phyloP scores from a whole-genome alignment of 2,888 invertebrate species.

The Leptothorax acervorum region DNA sequence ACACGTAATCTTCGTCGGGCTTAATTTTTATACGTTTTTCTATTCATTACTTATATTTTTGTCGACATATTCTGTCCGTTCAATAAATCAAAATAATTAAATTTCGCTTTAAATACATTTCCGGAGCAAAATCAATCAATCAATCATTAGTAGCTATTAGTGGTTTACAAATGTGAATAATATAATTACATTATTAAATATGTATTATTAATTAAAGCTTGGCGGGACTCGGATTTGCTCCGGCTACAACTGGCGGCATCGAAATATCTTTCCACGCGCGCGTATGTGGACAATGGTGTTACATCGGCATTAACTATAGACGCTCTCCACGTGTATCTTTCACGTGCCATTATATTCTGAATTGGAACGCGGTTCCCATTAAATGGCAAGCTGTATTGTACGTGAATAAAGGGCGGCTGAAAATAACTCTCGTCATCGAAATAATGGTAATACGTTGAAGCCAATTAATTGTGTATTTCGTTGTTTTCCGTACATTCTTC shows the following conservation, averaged over 20 bases:
- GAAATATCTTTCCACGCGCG: slow-evolving; percentile 28
- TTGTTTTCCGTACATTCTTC: not conserved
- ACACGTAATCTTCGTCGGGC: not conserved
- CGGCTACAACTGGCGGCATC: not conserved
- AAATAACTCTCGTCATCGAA: slow-evolving; percentile 38
- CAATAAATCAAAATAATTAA: slow-evolving; percentile 6
- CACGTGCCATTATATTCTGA: slow-evolving; percentile 34
- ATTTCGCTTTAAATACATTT: not conserved
- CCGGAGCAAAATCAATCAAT: not conserved
- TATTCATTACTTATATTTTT: not conserved
- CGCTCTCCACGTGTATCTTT: slow-evolving; percentile 44
- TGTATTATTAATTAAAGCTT: slow-evolving; percentile 33
- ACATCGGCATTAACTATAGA: slow-evolving; percentile 12
- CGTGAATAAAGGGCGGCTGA: slow-evolving; percentile 12
- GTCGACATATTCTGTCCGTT: not conserved
- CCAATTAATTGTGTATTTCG: slow-evolving; percentile 19
- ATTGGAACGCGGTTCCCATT: slow-evolving; percentile 10
- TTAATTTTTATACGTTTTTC: not conserved
- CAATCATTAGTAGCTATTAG: slow-evolving; percentile 6
- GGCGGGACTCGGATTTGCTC: not conserved
- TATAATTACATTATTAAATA: slow-evolving; percentile 6
- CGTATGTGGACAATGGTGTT: not conserved
- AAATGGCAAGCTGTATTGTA: not conserved
- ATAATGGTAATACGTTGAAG: slow-evolving; percentile 10
- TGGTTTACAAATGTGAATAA: not conserved